Base-by-base conservation (phyloP, 2,797 vertebrate species). In the Gallinago solitaria region DNA sequence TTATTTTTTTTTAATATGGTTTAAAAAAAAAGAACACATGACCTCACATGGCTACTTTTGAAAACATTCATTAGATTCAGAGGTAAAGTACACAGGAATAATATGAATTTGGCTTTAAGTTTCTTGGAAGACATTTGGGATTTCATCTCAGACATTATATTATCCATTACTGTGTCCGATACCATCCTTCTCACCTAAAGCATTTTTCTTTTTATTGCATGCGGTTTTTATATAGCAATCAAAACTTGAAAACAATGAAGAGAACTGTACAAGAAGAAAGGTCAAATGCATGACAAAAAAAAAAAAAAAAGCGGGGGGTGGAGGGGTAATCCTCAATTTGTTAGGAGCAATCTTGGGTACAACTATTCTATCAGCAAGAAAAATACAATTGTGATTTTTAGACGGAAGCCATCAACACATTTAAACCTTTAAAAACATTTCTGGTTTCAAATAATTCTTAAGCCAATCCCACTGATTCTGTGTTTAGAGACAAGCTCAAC, bases 1-100 rank as follows among this genome's bases (percentile, higher is more conserved):
- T 27, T 1, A 3, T 21, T 27, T 37, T 57, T 48, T 19, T 11
- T 33, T 16, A 6, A 6, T 67, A 61, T 0, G 1, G 9, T 79
- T 78, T 16, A 7, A 41, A 41, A 76, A 64, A 89, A 80, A 63
- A 12, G 11, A 82, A 54, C 8, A 64, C 3, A 5, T 11, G 41
- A 78, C 37, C 63, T 51, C 4, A 0, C 12, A 39, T 6, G 7
- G 32, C 28, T 77, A 2, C 19, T 53, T 74, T 33, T 89, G 50
- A 92, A 90, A 92, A 74, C 13, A 60, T 37, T 57, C 56, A 70
- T 19, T 45, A 74, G 16, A 28, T 87, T 63, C n/a, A 41, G 11
- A 20, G 30, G 9, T 12, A 48, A 90, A 86, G 25, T 45, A 84
- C 7, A 37, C 6, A 70, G 3, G 24, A 91, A 74, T 64, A 91